These are phyloP conservation scores for Sericinus montela DNA, from an alignment of 2,888 invertebrate genomes.

Conservation along the genomic window DNA sequence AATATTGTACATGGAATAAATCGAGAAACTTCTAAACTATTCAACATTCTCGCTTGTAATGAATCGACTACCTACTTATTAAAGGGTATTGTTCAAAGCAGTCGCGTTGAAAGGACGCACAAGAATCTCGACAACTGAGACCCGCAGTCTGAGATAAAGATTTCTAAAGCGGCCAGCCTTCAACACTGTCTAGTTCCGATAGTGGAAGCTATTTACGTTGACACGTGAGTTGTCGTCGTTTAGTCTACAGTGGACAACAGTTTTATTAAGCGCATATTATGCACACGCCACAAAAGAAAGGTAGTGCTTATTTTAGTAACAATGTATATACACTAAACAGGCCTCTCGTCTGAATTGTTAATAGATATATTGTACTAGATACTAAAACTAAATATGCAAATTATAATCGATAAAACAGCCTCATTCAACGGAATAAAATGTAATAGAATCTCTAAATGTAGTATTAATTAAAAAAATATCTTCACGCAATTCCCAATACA, in stretches of 20 bases:
- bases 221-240: background rate
- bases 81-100: slow-evolving; percentile 5
- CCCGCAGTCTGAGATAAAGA: slow-evolving; percentile 9
- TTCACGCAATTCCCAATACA: too few species aligned
- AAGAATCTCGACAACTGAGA: slow-evolving; percentile 8
- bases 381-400: too few species aligned
- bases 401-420: too few species aligned
- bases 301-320: background rate
- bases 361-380: too few species aligned
- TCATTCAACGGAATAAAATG: too few species aligned
- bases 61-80: background rate
- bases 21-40: background rate
- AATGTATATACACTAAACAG: too few species aligned
- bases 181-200: slow-evolving; percentile 4
- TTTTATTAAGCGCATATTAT: too few species aligned
- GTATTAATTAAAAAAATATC: too few species aligned
- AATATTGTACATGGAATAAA: background rate
- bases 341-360: too few species aligned
- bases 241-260: background rate
- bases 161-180: slow-evolving; percentile 14
- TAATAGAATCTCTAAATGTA: too few species aligned
- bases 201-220: slow-evolving; percentile 5
- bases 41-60: background rate
- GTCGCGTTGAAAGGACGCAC: slow-evolving; percentile 12
- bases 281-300: too few species aligned